Conservation (phyloP, 2,113 vertebrate species). For the Hyperopisus bebe region DNA sequence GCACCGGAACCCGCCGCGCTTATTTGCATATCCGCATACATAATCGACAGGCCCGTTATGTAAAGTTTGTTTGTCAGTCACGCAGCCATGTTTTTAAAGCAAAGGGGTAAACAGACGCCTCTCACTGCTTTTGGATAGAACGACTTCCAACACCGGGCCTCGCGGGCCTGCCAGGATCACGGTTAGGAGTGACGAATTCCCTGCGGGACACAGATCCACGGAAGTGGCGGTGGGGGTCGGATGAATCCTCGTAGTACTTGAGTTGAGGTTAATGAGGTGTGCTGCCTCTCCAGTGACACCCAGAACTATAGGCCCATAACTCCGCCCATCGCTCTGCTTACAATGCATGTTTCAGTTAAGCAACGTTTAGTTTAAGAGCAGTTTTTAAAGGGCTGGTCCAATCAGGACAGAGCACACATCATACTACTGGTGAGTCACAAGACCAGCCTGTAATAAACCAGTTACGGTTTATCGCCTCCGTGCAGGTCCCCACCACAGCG, state of each 20-base stretch:
- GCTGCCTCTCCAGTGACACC: neutral
- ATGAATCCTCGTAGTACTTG: neutral
- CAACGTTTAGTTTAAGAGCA: neutral
- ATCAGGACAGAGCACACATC: neutral
- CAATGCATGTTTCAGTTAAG: neutral
- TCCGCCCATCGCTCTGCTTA: neutral
- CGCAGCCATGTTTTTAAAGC: neutral
- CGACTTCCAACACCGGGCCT: neutral
- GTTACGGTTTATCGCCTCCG: neutral
- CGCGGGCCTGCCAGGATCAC: neutral
- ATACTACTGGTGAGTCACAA: neutral
- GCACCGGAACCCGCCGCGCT: conserved; percentile 11
- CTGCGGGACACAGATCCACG: neutral
- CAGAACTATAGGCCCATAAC: neutral
- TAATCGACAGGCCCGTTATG: neutral
- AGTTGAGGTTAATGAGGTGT: neutral
- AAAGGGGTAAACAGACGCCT: neutral
- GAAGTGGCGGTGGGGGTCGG: neutral
- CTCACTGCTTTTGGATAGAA: neutral
- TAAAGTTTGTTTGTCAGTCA: conserved; percentile 1
- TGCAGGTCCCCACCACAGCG: neutral
- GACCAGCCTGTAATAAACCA: neutral
- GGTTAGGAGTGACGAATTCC: neutral
- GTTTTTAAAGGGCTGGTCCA: neutral
- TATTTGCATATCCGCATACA: conserved; percentile 26